These are phyloP conservation scores for Uloborus plumipes DNA, from an alignment of 2,888 invertebrate species.

Conservation along the genomic window DNA sequence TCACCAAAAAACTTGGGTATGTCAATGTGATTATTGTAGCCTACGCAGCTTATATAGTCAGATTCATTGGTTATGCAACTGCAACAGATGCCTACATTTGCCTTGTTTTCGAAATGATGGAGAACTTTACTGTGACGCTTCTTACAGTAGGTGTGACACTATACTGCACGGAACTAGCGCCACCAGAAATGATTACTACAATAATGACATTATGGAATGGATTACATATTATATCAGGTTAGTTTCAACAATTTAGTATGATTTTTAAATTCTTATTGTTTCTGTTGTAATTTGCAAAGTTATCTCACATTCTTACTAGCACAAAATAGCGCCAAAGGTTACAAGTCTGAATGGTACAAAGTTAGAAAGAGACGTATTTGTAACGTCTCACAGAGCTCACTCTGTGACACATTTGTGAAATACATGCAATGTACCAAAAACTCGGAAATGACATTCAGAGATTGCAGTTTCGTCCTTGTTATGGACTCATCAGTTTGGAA, in stretches of 20 bases:
- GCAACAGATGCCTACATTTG: conserved; percentile 34
- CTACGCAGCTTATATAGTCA: conserved; percentile 81
- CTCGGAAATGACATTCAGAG: too few relatives aligned
- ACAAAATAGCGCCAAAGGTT: too few relatives aligned
- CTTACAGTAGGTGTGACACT: conserved; percentile 52
- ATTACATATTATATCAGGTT: conserved; percentile 50
- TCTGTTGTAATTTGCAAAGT: too few relatives aligned
- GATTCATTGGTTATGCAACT: conserved; percentile 75
- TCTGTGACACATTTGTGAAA: too few relatives aligned
- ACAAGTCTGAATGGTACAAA: too few relatives aligned
- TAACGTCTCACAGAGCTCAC: too few relatives aligned
- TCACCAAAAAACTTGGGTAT: conserved; percentile 81
- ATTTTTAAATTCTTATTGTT: neutral
- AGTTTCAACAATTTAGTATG: neutral
- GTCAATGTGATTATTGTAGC: conserved; percentile 84
- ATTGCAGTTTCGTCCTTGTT: too few relatives aligned
- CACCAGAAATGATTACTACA: conserved; percentile 42
- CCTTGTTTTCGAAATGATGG: conserved; percentile 54
- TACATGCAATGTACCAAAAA: too few relatives aligned
- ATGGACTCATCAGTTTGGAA: too few relatives aligned
- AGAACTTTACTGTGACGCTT: conserved; percentile 52
- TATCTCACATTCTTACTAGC: too few relatives aligned
- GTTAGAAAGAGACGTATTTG: too few relatives aligned
- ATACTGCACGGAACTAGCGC: conserved; percentile 45
- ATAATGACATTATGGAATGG: conserved; percentile 56